phyloP scores from a whole-genome alignment of 2,113 vertebrate genomes.

The Gallinago undulata region DNA sequence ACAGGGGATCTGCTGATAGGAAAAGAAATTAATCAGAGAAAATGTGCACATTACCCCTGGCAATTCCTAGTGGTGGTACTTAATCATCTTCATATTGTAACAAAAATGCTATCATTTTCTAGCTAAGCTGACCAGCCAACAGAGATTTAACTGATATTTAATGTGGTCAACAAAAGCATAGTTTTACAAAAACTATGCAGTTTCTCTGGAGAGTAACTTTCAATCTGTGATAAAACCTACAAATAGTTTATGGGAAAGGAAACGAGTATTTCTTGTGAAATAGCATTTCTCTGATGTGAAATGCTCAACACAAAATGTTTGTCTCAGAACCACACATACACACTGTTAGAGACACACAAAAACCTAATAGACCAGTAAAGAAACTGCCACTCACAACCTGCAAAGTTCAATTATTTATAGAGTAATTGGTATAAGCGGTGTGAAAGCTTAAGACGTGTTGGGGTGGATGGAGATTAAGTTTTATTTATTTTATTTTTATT shows the following conservation, averaged over 20 bases:
- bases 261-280: not conserved
- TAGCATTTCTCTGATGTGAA: not conserved
- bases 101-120: not conserved
- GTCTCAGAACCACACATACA: not conserved
- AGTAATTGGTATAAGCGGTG: not conserved
- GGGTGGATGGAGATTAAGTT: too few species aligned
- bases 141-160: not conserved
- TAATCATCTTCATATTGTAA: not conserved
- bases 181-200: not conserved
- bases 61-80: not conserved
- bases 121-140: not conserved
- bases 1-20: not conserved
- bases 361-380: not conserved
- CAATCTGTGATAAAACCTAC: not conserved
- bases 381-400: not conserved
- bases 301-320: not conserved
- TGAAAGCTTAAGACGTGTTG: not conserved
- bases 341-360: not conserved
- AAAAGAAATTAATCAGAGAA: not conserved
- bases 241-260: not conserved
- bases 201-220: not conserved
- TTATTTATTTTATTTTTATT: not conserved
- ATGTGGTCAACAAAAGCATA: not conserved
- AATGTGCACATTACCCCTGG: not conserved
- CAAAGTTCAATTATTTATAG: not conserved